Conservation (phyloP, 2,888 invertebrate species). For the Palloptera scutellata region DNA sequence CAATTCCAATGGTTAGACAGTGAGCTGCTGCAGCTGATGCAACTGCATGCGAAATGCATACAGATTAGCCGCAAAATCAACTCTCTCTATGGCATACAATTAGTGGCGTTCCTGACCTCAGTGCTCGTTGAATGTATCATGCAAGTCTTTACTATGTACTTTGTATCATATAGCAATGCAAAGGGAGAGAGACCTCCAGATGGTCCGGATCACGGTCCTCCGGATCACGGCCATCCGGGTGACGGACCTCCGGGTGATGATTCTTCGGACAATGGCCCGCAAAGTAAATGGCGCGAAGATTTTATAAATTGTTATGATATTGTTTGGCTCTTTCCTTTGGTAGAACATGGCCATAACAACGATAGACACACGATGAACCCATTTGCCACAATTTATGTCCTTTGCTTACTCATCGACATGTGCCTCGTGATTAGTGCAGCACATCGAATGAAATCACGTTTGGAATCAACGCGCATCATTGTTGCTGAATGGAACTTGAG, state of each 20-base stretch:
- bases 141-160: constrained; percentile 53
- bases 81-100: constrained; percentile 44
- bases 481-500: constrained; percentile 21
- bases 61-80: constrained; percentile 41
- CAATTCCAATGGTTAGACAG: constrained; percentile 37
- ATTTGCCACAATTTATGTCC: constrained; percentile 28
- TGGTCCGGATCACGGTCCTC: too few relatives aligned
- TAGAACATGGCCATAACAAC: too few relatives aligned
- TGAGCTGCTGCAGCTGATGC: constrained; percentile 44
- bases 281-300: not conserved
- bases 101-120: constrained; percentile 46
- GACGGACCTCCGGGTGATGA: too few relatives aligned
- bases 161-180: constrained; percentile 37
- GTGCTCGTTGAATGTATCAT: constrained; percentile 45
- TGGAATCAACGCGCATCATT: constrained; percentile 21
- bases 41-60: constrained; percentile 40
- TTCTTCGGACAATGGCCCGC: too few relatives aligned
- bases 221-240: not conserved
- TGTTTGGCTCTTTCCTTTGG: too few relatives aligned
- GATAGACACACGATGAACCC: too few relatives aligned
- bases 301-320: not conserved
- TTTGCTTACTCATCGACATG: constrained; percentile 38
- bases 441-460: constrained; percentile 33
- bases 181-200: too few relatives aligned
- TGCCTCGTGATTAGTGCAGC: constrained; percentile 36